These are phyloP conservation scores for Psylliodes chrysocephalus DNA, from an alignment of 2,888 invertebrate species.

Conservation along the genomic window DNA sequence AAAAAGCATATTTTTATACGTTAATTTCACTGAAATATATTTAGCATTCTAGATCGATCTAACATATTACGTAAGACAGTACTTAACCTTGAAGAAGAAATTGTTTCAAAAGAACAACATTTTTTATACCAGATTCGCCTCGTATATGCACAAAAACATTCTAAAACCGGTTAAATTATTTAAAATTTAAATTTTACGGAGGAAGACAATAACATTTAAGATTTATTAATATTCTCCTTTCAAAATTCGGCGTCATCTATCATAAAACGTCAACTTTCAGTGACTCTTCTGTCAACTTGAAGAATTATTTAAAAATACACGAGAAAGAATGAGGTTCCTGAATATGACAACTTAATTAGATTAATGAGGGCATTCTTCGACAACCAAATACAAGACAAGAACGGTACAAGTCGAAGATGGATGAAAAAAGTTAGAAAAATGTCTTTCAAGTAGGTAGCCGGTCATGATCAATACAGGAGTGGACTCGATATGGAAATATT, in stretches of 20 bases:
- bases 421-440: conserved; percentile 11
- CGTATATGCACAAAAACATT: neutral
- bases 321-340: neutral
- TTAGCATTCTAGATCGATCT: no score
- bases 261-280: neutral
- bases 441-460: conserved; percentile 13
- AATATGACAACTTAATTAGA: conserved; percentile 15
- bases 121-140: neutral
- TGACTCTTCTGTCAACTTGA: neutral
- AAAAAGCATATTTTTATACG: no score
- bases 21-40: no score
- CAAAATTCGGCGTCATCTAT: neutral
- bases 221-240: neutral
- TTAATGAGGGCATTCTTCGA: neutral
- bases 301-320: neutral
- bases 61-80: no score
- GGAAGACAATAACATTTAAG: neutral
- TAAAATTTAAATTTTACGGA: neutral
- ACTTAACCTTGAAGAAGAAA: no score
- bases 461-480: neutral
- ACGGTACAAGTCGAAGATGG: neutral
- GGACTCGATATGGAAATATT: no score
- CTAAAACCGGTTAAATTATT: neutral
- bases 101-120: no score
- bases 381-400: neutral